These are phyloP conservation scores for Aproaerema taeniolella DNA, from an alignment of 2,888 invertebrate species.

Conservation along the genomic window DNA sequence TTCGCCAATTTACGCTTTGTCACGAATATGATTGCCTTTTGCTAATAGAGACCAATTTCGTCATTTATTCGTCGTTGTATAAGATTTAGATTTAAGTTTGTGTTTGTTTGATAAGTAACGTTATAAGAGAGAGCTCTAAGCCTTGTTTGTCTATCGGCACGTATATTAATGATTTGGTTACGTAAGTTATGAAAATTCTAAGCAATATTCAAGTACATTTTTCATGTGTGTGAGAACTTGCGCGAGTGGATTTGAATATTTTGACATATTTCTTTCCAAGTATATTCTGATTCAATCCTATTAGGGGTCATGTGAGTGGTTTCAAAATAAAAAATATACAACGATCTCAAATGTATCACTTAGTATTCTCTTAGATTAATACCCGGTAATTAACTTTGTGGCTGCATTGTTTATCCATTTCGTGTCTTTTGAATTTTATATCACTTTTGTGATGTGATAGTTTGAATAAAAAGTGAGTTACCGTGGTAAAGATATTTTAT, in stretches of 20 bases:
- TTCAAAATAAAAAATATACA: conserved; percentile 31
- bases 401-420: too few relatives aligned
- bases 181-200: conserved; percentile 44
- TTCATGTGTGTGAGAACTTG: conserved; percentile 17
- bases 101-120: conserved; percentile 17
- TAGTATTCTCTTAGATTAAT: conserved; percentile 23
- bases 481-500: conserved; percentile 23
- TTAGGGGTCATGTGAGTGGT: conserved; percentile 8
- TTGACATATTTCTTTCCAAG: conserved; percentile 7
- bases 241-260: background rate
- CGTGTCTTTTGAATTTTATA: too few relatives aligned
- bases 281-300: conserved; percentile 3
- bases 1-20: too few relatives aligned
- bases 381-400: conserved; percentile 9
- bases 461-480: conserved; percentile 31
- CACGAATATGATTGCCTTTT: conserved; percentile 10
- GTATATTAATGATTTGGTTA: conserved; percentile 13
- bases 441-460: conserved; percentile 43
- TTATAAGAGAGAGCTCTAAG: conserved; percentile 14
- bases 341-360: conserved; percentile 33
- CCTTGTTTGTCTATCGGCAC: conserved; percentile 19
- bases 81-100: conserved; percentile 15
- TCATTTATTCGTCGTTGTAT: conserved; percentile 7
- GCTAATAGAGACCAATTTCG: conserved; percentile 8
- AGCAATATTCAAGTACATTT: conserved; percentile 52